These are phyloP conservation scores for Galemys pyrenaicus DNA, from an alignment of 2,113 vertebrate genomes.

Conservation along the genomic window DNA sequence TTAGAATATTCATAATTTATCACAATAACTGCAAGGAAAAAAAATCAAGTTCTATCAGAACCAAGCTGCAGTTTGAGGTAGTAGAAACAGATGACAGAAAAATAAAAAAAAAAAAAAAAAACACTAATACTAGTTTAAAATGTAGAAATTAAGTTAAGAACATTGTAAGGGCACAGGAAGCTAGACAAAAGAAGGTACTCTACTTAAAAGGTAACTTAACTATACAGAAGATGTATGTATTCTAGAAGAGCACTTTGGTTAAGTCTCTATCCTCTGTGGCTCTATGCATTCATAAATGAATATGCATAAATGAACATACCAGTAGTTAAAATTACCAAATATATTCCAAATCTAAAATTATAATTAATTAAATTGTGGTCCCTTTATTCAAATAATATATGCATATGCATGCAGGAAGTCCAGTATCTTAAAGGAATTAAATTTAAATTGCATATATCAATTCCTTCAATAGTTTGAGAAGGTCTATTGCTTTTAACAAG, in stretches of 20 bases:
- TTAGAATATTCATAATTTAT: constrained; percentile 78
- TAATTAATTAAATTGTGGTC: constrained; percentile 39
- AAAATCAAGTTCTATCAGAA: constrained; percentile 74
- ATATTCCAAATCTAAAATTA: constrained; percentile 64
- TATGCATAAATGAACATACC: constrained; percentile 59
- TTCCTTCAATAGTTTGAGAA: constrained; percentile 71
- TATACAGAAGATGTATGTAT: constrained; percentile 66
- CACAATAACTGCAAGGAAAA: constrained; percentile 76
- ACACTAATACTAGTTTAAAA: constrained; percentile 56
- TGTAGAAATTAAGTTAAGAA: constrained; percentile 62
- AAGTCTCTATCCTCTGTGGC: constrained; percentile 63
- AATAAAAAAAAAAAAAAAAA: background rate
- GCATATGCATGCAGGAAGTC: constrained; percentile 58
- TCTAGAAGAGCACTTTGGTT: constrained; percentile 80
- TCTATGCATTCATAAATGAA: constrained; percentile 63
- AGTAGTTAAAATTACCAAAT: constrained; percentile 67
- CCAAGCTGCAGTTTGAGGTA: constrained; percentile 79
- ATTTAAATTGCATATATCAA: constrained; percentile 75
- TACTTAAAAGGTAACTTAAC: constrained; percentile 64
- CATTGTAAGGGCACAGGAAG: constrained; percentile 53
- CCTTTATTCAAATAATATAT: constrained; percentile 45
- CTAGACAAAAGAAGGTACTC: constrained; percentile 57
- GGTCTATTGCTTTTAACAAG: constrained; percentile 84
- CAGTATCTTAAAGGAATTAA: constrained; percentile 67
- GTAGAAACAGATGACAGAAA: constrained; percentile 72